phyloP scores from a whole-genome alignment of 1,140 invertebrate species.

The Oedothorax gibbosus region DNA sequence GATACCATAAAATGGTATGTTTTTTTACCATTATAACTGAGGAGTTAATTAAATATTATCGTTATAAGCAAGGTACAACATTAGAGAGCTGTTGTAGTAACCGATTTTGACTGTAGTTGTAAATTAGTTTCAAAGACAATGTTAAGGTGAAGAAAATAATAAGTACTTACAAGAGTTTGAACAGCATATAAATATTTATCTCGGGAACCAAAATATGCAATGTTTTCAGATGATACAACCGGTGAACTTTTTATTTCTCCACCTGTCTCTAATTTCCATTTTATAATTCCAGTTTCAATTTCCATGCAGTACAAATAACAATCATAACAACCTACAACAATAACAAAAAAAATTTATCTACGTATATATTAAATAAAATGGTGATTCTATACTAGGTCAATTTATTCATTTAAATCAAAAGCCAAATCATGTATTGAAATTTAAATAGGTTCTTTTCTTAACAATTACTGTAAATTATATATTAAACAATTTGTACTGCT shows the following conservation, averaged over 20 bases:
- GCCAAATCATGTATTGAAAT: too few species aligned
- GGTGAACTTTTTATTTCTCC: constrained; percentile 78
- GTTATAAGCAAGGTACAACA: background rate
- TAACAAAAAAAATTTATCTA: background rate
- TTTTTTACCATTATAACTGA: too few species aligned
- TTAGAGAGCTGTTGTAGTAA: background rate
- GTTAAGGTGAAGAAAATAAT: background rate
- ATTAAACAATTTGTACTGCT: too few species aligned
- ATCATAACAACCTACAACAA: constrained; percentile 76
- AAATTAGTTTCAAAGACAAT: background rate
- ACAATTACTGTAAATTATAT: too few species aligned
- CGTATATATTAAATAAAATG: background rate
- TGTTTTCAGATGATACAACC: constrained; percentile 66
- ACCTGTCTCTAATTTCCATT: constrained; percentile 75
- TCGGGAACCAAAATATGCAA: constrained; percentile 78
- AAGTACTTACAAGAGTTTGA: background rate
- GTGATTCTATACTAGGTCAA: too few species aligned
- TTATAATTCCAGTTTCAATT: constrained; percentile 71
- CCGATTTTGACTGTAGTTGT: too few species aligned
- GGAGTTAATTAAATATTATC: too few species aligned
- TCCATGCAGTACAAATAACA: constrained; percentile 75
- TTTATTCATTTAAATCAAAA: too few species aligned
- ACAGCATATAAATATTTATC: constrained; percentile 76
- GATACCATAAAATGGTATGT: too few species aligned
- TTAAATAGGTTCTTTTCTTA: too few species aligned